Evolutionary conservation across 2,113 vertebrate genomes (phyloP), one percentile per base, ranked within the genome.

Genomic region (Octodon degus): DNA sequence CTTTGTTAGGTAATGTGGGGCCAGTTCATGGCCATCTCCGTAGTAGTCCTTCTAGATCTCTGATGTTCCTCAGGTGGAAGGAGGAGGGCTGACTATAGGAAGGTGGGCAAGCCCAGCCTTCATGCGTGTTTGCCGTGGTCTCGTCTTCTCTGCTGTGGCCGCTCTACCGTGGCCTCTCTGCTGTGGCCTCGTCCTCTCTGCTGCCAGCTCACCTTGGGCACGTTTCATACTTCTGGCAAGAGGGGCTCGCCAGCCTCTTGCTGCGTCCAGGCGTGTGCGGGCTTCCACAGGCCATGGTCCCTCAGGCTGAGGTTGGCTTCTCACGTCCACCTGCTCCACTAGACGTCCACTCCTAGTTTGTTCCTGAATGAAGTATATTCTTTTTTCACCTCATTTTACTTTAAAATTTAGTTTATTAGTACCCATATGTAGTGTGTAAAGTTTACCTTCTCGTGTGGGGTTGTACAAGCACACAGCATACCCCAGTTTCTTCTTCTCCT

Each of bases 1-100:
- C 60, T 93, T 93, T 96, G 60, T 63, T 70, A 89, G 89, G 80
- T 55, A 74, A 67, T 77, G 72, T 95, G 67, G 25, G 67, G 55
- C 68, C 53, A 62, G 19, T 74, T 86, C 7, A 40, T 89, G 53
- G 24, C 72, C 68, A 32, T 80, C 5, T 88, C 70, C 34, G 4
- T 81, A n/a, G 34, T 63, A 74, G 19, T 58, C 70, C 86, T 43
- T 47, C 14, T 92, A 79, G 74, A 86, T 58, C 88, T 85, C 84
- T 16, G 17, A 5, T 34, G 55, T 68, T 76, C 76, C 67, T 72
- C 76, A 34, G 10, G 32, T 70, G 85, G 68, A 47, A 63, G 53
- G 70, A 63, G 53, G 70, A 89, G 53, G 22, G 7, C 40, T 22
- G 32, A 58, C 8, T 34, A 1, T 20, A 30, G 19, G 47, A 53